phyloP scores from a whole-genome alignment of 2,888 invertebrate species.

The Lochmaea capreae region DNA sequence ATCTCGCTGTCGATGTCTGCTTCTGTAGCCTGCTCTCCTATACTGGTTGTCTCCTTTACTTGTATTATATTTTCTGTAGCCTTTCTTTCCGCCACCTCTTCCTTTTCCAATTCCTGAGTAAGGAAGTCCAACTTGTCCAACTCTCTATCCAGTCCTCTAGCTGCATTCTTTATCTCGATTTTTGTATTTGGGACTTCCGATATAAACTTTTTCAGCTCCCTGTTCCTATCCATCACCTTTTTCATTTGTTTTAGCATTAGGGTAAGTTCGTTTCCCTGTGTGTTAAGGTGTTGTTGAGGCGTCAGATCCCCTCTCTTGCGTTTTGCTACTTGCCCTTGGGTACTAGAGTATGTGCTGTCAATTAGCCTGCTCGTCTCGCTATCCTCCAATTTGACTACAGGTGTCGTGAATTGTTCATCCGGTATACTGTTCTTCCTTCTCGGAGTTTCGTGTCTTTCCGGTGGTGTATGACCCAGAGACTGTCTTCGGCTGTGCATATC shows the following conservation, averaged over 20 bases:
- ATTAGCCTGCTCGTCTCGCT: too few relatives aligned
- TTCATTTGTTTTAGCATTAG: slow-evolving; percentile 4
- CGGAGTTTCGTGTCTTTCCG: too few relatives aligned
- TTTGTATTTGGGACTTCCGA: slow-evolving; percentile 2
- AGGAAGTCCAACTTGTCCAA: neutral
- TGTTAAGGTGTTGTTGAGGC: neutral
- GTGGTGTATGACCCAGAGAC: too few relatives aligned
- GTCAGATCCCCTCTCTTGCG: slow-evolving; percentile 1
- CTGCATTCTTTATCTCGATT: slow-evolving; percentile 4
- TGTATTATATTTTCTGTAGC: neutral
- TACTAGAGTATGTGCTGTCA: too few relatives aligned
- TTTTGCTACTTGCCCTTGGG: too few relatives aligned
- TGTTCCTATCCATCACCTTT: slow-evolving; percentile 4
- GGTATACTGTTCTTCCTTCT: too few relatives aligned
- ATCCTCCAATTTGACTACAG: too few relatives aligned
- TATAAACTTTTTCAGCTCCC: neutral
- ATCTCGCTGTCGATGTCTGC: slow-evolving; percentile 1
- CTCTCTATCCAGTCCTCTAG: neutral
- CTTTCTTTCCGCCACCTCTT: too few relatives aligned
- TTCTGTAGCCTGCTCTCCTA: slow-evolving; percentile 1
- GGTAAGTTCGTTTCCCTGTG: neutral
- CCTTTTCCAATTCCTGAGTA: too few relatives aligned
- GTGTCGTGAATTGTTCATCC: too few relatives aligned
- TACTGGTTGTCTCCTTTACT: slow-evolving; percentile 1
- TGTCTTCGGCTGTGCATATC: too few relatives aligned